phyloP scores from a whole-genome alignment of 2,113 vertebrate genomes.

The Raja brachyura region DNA sequence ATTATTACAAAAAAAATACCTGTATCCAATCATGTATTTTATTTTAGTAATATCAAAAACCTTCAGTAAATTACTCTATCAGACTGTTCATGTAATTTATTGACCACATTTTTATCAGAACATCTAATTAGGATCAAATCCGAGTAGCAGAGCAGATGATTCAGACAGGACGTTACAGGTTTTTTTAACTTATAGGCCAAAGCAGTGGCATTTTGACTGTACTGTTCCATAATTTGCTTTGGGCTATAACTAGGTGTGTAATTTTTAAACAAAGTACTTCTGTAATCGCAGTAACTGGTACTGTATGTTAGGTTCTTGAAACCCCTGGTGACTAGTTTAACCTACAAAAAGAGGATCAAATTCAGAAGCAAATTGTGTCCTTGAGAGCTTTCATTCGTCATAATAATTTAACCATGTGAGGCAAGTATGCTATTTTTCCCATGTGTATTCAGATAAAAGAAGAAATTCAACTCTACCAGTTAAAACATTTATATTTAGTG shows the following conservation, averaged over 20 bases:
- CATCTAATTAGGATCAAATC: neutral
- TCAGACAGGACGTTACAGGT: neutral
- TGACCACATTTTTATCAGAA: neutral
- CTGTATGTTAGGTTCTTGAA: neutral
- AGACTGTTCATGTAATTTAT: neutral
- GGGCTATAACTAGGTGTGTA: conserved; percentile 18
- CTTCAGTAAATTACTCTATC: neutral
- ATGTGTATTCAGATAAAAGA: neutral
- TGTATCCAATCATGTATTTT: neutral
- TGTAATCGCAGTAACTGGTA: neutral
- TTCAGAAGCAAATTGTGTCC: neutral
- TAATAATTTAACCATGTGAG: neutral
- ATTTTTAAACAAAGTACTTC: conserved; percentile 3
- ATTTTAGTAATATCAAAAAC: neutral
- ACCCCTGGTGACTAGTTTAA: neutral
- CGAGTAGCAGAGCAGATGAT: neutral
- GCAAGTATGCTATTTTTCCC: neutral
- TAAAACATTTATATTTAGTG: neutral
- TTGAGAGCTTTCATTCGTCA: neutral
- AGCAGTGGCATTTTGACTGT: neutral
- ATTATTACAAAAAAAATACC: neutral
- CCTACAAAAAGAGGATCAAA: neutral
- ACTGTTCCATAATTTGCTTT: conserved; percentile 10
- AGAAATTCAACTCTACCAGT: neutral
- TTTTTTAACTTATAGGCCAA: neutral